Percentiles rank a stretch among this genome's conserved stretches.
Evolutionary conservation across 2,113 vertebrate species (phyloP).

Genomic region (Pterocles gutturalis): DNA sequence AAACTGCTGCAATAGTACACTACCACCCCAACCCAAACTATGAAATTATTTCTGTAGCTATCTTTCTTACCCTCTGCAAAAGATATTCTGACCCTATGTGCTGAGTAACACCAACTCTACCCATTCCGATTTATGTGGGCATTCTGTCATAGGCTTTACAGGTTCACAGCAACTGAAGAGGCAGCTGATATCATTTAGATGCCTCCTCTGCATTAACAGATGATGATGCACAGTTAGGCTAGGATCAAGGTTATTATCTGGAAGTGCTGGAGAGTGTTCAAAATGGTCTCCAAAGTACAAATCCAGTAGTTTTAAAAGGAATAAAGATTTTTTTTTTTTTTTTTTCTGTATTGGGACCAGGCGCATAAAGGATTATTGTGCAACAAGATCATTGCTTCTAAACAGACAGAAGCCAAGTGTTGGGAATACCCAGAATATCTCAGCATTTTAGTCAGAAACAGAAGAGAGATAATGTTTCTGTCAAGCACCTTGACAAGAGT

Average conservation of each 20-base stretch:
- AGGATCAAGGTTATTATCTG: neutral
- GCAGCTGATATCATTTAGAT: neutral
- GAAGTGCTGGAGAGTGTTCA: neutral
- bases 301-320: neutral
- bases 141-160: neutral
- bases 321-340: neutral
- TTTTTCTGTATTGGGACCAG: neutral
- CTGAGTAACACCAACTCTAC: neutral
- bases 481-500: neutral
- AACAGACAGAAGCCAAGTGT: fast-evolving
- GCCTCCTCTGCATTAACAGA: neutral
- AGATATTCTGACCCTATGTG: neutral
- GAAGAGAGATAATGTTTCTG: neutral
- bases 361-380: neutral
- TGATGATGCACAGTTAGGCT: neutral
- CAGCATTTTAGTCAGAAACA: neutral
- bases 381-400: neutral
- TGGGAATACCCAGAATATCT: neutral
- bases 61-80: neutral
- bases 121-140: neutral
- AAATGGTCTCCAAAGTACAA: neutral
- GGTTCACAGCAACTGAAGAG: neutral
- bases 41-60: neutral
- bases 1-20: neutral
- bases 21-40: neutral